phyloP scores from a whole-genome alignment of 2,113 vertebrate genomes.

The Agelaius tricolor region DNA sequence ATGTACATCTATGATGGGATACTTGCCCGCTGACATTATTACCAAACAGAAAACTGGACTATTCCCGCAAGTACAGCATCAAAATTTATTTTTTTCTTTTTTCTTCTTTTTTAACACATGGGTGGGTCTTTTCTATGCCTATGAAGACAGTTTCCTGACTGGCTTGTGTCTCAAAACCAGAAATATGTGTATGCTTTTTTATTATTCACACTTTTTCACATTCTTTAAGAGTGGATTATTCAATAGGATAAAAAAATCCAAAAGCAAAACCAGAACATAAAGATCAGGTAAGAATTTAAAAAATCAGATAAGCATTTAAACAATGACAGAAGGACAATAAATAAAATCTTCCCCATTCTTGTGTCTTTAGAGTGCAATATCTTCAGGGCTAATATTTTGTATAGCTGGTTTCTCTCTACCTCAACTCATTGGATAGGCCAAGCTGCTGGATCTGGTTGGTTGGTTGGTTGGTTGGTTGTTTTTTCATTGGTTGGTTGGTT shows the following conservation, averaged over 20 bases:
- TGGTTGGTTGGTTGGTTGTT: not conserved
- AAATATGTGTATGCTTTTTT: not conserved
- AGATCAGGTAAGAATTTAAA: not conserved
- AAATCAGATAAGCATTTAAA: not conserved
- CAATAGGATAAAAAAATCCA: not conserved
- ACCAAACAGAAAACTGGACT: not conserved
- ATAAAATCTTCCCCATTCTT: not conserved
- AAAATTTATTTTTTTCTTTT: not conserved
- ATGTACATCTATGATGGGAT: not conserved
- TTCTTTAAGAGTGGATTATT: not conserved
- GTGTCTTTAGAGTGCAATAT: not conserved
- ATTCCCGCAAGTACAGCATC: not conserved
- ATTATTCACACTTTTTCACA: not conserved
- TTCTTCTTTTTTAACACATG: not conserved
- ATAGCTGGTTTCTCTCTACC: not conserved
- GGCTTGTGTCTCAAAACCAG: not conserved
- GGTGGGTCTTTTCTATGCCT: not conserved
- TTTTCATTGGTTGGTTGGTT: no score
- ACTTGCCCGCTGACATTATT: not conserved
- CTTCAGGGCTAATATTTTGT: not conserved
- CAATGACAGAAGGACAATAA: not conserved
- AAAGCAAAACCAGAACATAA: not conserved
- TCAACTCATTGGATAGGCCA: not conserved
- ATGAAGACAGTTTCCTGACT: not conserved
- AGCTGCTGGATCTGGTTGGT: rapidly evolving